These are phyloP conservation scores for Sebastolobus altivelis DNA, from an alignment of 2,797 vertebrate species.

Conservation along the genomic window DNA sequence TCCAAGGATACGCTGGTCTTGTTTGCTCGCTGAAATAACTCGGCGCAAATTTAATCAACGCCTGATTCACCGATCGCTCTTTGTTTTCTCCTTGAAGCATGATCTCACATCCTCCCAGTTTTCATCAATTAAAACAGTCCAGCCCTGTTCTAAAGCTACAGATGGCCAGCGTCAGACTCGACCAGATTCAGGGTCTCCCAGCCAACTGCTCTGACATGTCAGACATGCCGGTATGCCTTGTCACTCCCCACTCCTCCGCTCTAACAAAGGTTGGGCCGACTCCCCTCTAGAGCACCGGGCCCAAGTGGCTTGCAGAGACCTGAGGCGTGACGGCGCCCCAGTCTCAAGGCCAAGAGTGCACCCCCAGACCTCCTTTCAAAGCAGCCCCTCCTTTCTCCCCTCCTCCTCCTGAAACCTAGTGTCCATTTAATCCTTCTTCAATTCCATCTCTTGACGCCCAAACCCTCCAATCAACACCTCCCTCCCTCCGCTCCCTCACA, in stretches of 20 bases:
- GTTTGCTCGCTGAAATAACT: constrained; percentile 70
- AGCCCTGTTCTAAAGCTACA: constrained; percentile 66
- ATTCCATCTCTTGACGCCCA: constrained; percentile 75
- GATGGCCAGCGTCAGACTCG: constrained; percentile 73
- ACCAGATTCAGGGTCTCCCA: constrained; percentile 71
- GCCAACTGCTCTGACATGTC: constrained; percentile 82
- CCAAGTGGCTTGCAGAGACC: constrained; percentile 71
- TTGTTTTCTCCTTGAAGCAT: constrained; percentile 68
- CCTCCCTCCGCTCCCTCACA: constrained; percentile 46
- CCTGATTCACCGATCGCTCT: constrained; percentile 55
- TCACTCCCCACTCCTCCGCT: constrained; percentile 79
- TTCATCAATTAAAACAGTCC: constrained; percentile 72
- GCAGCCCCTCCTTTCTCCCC: constrained; percentile 25
- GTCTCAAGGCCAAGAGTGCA: constrained; percentile 79
- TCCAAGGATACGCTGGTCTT: constrained; percentile 44
- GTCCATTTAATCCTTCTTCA: constrained; percentile 82
- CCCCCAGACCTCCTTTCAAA: constrained; percentile 67
- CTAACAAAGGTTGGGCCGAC: constrained; percentile 76
- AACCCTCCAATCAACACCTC: constrained; percentile 67
- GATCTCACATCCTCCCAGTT: constrained; percentile 61
- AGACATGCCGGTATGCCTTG: constrained; percentile 80
- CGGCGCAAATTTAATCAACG: constrained; percentile 62
- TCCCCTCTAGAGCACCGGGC: constrained; percentile 72
- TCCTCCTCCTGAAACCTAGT: constrained; percentile 62
- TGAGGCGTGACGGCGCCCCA: constrained; percentile 80